Evolutionary conservation across 2,113 vertebrate species (phyloP), one percentile per base, ranked within the genome.

Genomic region (Anser cygnoides): DNA sequence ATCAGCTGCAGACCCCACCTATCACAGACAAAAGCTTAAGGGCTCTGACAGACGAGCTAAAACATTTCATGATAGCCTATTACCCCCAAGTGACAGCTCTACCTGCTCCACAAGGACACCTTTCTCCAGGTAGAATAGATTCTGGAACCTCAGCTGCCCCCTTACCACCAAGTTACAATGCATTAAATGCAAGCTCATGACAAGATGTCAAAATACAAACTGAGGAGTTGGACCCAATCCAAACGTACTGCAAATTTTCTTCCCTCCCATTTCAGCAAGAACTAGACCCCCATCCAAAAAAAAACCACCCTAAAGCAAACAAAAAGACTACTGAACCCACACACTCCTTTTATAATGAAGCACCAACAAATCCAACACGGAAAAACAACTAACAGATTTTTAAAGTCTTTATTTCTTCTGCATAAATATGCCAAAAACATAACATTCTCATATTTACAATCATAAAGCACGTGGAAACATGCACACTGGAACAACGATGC

Each of bases 401-500:
- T 71, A 4, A 33, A 81, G 33, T 73, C 23, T 91, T 96, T 95
- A 91, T 68, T 95, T 88, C 49, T 74, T 92, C 50, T 65, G 49
- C 89, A 84, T 84, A 89, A 95, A 87, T 75, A 31, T 87, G 35
- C 50, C 78, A 73, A 79, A 91, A 84, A 18, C 9, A n/a, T 61
- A 65, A 83, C 54, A 76, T 70, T 79, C 77, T 83, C 22, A 58
- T 88, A 94, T 94, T 92, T 95, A 95, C 82, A 96, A 10, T 54
- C 59, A 86, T 35, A 83, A 80, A 50, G n/a, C 59, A 89, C 55
- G 62, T 3, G 13, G 35, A 85, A 94, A 33, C 93, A 95, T 86
- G 93, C 94, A 90, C n/a, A 49, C 6, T 65, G 58, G 50, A 91
- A 91, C 57, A 86, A 66, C 25, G 68, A 49, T 18, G 31, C 78